Evolutionary conservation across 2,888 invertebrate species (phyloP).

Genomic region (Selenia dentaria): DNA sequence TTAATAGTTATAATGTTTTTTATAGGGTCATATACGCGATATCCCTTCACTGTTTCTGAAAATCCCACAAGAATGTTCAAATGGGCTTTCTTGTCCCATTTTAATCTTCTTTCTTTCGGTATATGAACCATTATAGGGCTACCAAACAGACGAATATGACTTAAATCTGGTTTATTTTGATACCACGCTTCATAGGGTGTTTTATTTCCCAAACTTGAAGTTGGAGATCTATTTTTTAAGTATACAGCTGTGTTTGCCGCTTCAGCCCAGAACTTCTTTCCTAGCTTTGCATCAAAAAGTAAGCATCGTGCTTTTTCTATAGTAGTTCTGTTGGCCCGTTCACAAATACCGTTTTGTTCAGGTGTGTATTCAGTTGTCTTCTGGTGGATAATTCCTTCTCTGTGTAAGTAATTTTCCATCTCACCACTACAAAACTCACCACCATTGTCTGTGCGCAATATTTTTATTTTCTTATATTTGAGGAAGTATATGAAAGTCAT

Average conservation of each 20-base stretch:
- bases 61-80: background rate
- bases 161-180: too few relatives aligned
- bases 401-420: too few relatives aligned
- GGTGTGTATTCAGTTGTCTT: background rate
- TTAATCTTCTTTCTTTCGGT: background rate
- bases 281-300: background rate
- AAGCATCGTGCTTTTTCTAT: constrained; percentile 1
- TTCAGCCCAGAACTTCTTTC: background rate
- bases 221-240: background rate
- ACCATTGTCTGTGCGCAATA: too few relatives aligned
- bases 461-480: too few relatives aligned
- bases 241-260: constrained; percentile 3
- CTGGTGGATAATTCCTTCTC: constrained; percentile 2
- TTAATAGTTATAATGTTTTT: background rate
- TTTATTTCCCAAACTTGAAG: background rate
- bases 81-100: background rate
- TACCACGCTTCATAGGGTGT: background rate
- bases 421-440: too few relatives aligned
- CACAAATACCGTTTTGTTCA: too few relatives aligned
- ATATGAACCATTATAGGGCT: background rate
- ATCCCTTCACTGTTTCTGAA: background rate
- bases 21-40: background rate
- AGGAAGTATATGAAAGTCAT: too few relatives aligned
- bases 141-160: background rate
- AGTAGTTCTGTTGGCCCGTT: background rate